These are phyloP conservation scores for Arbacia lixula DNA, from an alignment of 53 echinoderm and acorn worm genomes.

Conservation along the genomic window DNA sequence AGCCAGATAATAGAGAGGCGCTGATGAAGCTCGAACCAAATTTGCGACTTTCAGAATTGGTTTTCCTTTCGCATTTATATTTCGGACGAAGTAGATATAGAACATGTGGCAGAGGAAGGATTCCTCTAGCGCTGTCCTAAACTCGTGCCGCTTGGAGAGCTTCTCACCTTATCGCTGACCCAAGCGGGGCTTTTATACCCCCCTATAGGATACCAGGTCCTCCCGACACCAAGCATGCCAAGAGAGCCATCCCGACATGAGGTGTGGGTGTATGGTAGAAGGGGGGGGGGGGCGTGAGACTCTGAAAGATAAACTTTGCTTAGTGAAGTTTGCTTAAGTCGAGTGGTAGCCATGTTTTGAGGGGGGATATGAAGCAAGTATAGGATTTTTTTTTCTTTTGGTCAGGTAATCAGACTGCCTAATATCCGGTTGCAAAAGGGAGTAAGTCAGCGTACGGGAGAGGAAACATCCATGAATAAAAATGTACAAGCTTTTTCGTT, in stretches of 20 bases:
- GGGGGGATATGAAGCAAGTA: not conserved
- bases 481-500: no score
- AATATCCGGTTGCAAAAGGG: no score
- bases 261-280: not conserved
- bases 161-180: not conserved
- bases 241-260: no score
- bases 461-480: no score
- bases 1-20: slow-evolving; percentile 23
- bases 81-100: no score
- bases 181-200: slow-evolving; percentile 11
- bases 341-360: not conserved
- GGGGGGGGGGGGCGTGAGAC: not conserved
- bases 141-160: not conserved
- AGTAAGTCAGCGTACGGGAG: no score
- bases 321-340: slow-evolving; percentile 18
- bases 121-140: not conserved
- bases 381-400: not conserved
- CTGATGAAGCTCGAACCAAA: slow-evolving; percentile 1
- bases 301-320: slow-evolving; percentile 12
- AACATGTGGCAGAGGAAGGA: not conserved
- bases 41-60: slow-evolving; percentile 8
- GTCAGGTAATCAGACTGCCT: no score
- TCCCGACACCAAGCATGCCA: no score
- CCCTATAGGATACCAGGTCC: no score
- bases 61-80: not conserved